Base-by-base conservation (phyloP, 2,113 vertebrate species). In the Hiodon tergisus region DNA sequence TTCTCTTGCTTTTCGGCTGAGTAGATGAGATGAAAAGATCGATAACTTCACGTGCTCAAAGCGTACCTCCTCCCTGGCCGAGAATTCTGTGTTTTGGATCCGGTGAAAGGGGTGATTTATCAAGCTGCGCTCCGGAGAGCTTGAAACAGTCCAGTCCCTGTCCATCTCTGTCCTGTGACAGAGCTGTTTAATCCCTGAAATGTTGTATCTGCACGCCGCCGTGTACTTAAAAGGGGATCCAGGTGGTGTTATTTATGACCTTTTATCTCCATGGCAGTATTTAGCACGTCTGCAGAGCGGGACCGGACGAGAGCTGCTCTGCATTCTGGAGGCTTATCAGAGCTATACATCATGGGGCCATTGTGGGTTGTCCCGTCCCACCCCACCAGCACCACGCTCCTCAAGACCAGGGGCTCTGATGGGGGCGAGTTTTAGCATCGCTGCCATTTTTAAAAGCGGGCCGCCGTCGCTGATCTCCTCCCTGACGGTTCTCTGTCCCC, bases 211-310 rank as follows among this genome's bases (percentile, higher is more conserved):
- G 4, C 62, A n/a, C 50, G 47, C 54, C 14, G 66, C 70, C 54
- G 71, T 2, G 13, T 57, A 55, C 71, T 78, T 71, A 75, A 68
- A 76, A 47, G 58, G 55, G 69, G 66, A 67, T 78, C 14, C 65
- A 76, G 69, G 76, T 67, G 46, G 72, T 61, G 57, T 76, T 71
- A 69, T 81, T 83, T 79, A 81, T 78, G 63, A 68, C 58, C 57
- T 71, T 71, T 77, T 77, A 81, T 81, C 76, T 81, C 76, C 77
- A 79, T 71, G 31, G 51, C 51, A 67, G 75, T 81, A 81, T 83
- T 77, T 72, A 79, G 79, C 72, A 70, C n/a, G 67, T 62, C 71
- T 11, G 67, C 47, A 53, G 72, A 70, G 59, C 65, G 47, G 70
- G 61, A 52, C 51, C 14, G 48, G 65, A 13, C n/a, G 6, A 55